phyloP scores from a whole-genome alignment of 1,140 invertebrate species.

The Papilio machaon region DNA sequence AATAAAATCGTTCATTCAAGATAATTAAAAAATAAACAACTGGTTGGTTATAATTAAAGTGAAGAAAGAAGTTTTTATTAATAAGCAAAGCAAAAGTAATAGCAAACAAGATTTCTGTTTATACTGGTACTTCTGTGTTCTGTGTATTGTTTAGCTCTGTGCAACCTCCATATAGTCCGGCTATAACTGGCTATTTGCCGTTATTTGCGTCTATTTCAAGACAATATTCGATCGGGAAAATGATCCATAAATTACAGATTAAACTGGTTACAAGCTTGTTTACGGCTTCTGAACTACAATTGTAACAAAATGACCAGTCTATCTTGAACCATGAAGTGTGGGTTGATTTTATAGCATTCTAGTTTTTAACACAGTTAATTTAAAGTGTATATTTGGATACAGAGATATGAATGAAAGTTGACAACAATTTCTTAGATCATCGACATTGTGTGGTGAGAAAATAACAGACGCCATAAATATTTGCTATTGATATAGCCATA shows the following conservation, averaged over 20 bases:
- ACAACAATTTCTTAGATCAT: background rate
- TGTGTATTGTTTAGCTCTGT: background rate
- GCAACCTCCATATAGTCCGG: background rate
- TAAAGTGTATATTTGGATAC: background rate
- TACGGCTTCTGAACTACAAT: conserved; percentile 25
- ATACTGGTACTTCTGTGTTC: background rate
- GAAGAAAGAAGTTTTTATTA: background rate
- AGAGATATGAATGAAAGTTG: background rate
- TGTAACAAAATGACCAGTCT: background rate
- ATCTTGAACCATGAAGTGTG: background rate
- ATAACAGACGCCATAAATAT: conserved; percentile 16
- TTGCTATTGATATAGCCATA: conserved; percentile 12
- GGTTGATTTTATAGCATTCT: background rate
- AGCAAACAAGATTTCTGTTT: background rate
- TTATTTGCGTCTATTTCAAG: conserved; percentile 22
- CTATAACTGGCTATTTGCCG: conserved; percentile 2
- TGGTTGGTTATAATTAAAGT: background rate
- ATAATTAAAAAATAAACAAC: background rate
- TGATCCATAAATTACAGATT: conserved; percentile 29
- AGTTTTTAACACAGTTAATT: background rate
- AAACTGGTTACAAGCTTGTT: conserved; percentile 28
- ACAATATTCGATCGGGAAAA: conserved; percentile 26
- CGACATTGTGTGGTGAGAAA: conserved; percentile 13
- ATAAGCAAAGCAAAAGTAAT: background rate
- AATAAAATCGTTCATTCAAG: background rate